Conservation (phyloP, 1,140 invertebrate species). For the Oppia nitens region DNA sequence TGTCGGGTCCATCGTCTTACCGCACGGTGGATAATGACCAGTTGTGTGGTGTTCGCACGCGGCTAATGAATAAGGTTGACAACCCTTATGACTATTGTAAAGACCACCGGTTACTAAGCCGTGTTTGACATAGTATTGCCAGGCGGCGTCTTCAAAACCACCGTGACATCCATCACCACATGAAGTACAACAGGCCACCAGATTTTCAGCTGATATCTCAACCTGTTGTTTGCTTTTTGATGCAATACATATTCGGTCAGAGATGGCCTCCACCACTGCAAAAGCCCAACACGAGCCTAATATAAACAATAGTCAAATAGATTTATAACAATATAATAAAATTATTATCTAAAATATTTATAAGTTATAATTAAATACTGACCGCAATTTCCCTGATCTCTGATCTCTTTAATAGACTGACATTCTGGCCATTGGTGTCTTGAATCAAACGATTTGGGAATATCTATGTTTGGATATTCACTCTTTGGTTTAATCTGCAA, state of each 20-base stretch:
- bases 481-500: neutral
- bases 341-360: slow-evolving; percentile 45
- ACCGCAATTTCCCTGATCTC: slow-evolving; percentile 52
- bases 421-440: slow-evolving; percentile 64
- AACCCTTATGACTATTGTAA: slow-evolving; percentile 62
- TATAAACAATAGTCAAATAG: too few relatives aligned
- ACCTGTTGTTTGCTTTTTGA: slow-evolving; percentile 25
- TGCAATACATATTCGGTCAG: slow-evolving; percentile 50
- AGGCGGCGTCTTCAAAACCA: slow-evolving; percentile 31
- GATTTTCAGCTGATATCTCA: slow-evolving; percentile 26
- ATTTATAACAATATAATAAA: neutral
- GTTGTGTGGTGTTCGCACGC: slow-evolving; percentile 84
- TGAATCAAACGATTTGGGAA: slow-evolving; percentile 63
- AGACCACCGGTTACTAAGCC: slow-evolving; percentile 60
- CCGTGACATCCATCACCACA: slow-evolving; percentile 36
- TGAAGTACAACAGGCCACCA: slow-evolving; percentile 46
- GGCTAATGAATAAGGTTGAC: slow-evolving; percentile 54
- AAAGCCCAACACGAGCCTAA: slow-evolving; percentile 13
- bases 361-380: too few relatives aligned
- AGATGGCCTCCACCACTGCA: slow-evolving; percentile 9
- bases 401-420: slow-evolving; percentile 54
- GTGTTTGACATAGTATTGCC: slow-evolving; percentile 27
- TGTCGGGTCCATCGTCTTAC: slow-evolving; percentile 42
- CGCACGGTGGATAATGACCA: slow-evolving; percentile 52
- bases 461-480: slow-evolving; percentile 20